Evolutionary conservation across 2,113 vertebrate genomes (phyloP).

Genomic region (Albula glossodonta): DNA sequence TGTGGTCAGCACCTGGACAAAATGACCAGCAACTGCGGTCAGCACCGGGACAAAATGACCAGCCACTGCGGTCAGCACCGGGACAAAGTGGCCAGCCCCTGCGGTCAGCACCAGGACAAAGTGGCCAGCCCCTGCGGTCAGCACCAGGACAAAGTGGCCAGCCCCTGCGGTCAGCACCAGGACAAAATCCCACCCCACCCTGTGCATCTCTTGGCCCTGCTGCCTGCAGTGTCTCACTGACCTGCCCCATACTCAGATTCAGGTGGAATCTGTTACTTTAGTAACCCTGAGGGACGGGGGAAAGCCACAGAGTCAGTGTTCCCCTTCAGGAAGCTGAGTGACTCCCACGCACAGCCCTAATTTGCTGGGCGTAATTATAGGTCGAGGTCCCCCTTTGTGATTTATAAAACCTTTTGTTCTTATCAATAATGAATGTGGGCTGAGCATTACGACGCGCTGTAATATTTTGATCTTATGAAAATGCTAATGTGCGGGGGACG

Average conservation of each 20-base stretch:
- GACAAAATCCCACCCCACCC: slow-evolving; percentile 45
- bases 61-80: no score
- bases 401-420: slow-evolving; percentile 91
- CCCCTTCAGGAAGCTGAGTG: slow-evolving; percentile 93
- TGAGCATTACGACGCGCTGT: slow-evolving; percentile 77
- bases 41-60: no score
- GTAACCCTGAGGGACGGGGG: slow-evolving; percentile 73
- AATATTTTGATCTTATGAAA: slow-evolving; percentile 97
- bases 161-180: neutral
- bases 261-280: slow-evolving; percentile 86
- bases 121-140: no score
- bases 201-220: slow-evolving; percentile 41
- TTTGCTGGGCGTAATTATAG: slow-evolving; percentile 99
- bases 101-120: no score
- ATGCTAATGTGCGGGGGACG: slow-evolving; percentile 85
- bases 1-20: no score
- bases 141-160: neutral
- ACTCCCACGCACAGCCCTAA: slow-evolving; percentile 87
- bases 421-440: slow-evolving; percentile 97
- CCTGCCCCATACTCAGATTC: slow-evolving; percentile 73
- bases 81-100: no score
- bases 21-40: no score
- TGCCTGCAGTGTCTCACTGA: slow-evolving; percentile 73
- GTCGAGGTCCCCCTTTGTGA: slow-evolving; percentile 92
- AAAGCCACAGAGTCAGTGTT: slow-evolving; percentile 93